These are phyloP conservation scores for Eupeodes luniger DNA, from an alignment of 2,888 invertebrate species.

Conservation along the genomic window DNA sequence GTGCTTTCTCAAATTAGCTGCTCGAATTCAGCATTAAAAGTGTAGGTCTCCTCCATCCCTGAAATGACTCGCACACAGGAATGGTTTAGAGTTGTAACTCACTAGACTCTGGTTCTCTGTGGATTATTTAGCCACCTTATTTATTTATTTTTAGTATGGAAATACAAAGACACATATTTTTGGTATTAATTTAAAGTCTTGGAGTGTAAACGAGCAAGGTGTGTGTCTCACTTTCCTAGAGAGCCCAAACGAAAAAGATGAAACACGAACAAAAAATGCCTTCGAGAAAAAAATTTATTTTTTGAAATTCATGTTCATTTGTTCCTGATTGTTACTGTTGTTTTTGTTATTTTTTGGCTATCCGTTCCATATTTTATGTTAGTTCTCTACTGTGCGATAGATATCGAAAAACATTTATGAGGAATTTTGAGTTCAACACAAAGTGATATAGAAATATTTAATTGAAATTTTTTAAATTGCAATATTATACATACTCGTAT, in stretches of 20 bases:
- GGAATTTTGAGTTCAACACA: constrained; percentile 6
- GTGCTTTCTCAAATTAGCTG: no score
- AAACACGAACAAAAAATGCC: constrained; percentile 27
- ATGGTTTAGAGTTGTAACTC: no score
- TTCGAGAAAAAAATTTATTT: constrained; percentile 36
- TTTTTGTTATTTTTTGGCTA: constrained; percentile 51
- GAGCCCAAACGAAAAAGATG: constrained; percentile 16
- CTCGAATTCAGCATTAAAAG: no score
- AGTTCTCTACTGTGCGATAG: constrained; percentile 46
- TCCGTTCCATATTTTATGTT: constrained; percentile 65
- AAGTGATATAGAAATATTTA: constrained; percentile 18
- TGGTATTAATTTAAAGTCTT: background rate
- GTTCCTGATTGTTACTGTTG: constrained; percentile 4
- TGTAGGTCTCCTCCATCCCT: no score
- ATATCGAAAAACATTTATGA: constrained; percentile 48
- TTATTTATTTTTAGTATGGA: no score
- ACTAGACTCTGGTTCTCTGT: no score
- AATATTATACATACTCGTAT: constrained; percentile 9
- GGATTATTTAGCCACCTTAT: no score
- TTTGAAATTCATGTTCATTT: constrained; percentile 55
- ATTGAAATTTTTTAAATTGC: background rate
- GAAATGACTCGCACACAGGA: no score
- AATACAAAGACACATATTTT: no score
- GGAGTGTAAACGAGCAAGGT: background rate
- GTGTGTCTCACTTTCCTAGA: constrained; percentile 17